Base-by-base conservation (phyloP, 2,797 vertebrate species). In the Microcaecilia unicolor region DNA sequence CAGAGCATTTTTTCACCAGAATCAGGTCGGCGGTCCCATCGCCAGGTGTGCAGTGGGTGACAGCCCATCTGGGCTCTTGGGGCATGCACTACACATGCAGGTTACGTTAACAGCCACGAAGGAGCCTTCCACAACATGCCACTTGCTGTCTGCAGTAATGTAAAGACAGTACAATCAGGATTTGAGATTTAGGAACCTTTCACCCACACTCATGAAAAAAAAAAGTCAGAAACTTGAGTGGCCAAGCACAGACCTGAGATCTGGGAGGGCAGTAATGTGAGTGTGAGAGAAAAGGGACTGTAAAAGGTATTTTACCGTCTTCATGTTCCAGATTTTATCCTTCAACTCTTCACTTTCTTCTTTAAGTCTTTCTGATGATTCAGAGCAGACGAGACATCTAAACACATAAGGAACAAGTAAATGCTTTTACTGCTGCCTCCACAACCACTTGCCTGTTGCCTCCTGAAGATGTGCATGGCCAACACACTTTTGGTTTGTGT, bases 1-100 rank as follows among this genome's bases (percentile, higher is more conserved):
- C 62, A 24, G 79, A 55, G 10, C 81, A 78, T 58, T 88, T 69
- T 49, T 71, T 78, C 3, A 90, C 87, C 6, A 90, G 53, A 48
- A 90, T 84, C 33, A 91, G 84, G 54, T 90, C 83, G 1, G 78
- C 86, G 0, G 86, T 87, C 22, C 88, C 87, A 1, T 89, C 86
- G 88, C 87, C 54, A 91, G 68, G 51, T 91, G 87, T 16, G 87
- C 87, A 0, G 78, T 76, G 1, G 87, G 88, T 1, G 86, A 89
- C 25, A 91, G 80, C 14, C 88, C 87, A 28, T 78, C 54, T 3
- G 84, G 85, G 49, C 83, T 87, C 44, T 53, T 81, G 20, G 83
- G 78, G 55, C 81, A 86, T 2, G 81, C 79, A 51, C 87, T 80
- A 53, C 82, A 86, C 81, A 90, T 90, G 35, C 83, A 83, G 6